Conservation (phyloP, 2,888 invertebrate species). For the Sinodicranocentrus sp. region DNA sequence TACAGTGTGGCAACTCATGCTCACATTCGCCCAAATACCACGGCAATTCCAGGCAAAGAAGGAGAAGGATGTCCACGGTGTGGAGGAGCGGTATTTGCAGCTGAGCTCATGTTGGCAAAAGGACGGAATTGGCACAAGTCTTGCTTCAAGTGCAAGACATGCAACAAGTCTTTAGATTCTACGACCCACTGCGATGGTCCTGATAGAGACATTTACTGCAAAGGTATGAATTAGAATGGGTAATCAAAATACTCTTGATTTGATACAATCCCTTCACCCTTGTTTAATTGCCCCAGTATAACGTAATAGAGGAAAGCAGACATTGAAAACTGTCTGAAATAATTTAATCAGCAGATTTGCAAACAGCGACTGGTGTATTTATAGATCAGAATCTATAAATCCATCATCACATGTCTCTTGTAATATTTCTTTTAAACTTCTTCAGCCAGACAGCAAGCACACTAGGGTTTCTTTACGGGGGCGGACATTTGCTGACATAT, state of each 20-base stretch:
- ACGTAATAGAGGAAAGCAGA: no score
- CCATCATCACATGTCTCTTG: conserved; percentile 40
- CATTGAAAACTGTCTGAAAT: no score
- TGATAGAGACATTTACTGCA: conserved; percentile 97
- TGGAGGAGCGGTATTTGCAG: conserved; percentile 93
- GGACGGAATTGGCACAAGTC: conserved; percentile 93
- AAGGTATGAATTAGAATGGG: no score
- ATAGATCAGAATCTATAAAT: conserved; percentile 54
- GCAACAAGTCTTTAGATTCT: conserved; percentile 92
- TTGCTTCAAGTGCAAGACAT: conserved; percentile 95
- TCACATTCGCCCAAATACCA: conserved; percentile 68
- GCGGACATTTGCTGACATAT: conserved; percentile 49
- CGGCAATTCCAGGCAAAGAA: conserved; percentile 59
- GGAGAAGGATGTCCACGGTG: conserved; percentile 88
- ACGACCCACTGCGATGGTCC: conserved; percentile 95
- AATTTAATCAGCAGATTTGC: neutral
- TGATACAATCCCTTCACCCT: no score
- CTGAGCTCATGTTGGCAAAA: conserved; percentile 94
- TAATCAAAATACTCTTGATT: no score
- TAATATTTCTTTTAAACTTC: conserved; percentile 22
- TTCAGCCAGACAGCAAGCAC: no score
- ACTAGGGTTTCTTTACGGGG: conserved; percentile 26
- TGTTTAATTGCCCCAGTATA: no score
- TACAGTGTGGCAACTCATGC: conserved; percentile 41
- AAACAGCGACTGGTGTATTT: conserved; percentile 32